Conservation (phyloP, 1,140 invertebrate species). For the Tachypleus tridentatus region DNA sequence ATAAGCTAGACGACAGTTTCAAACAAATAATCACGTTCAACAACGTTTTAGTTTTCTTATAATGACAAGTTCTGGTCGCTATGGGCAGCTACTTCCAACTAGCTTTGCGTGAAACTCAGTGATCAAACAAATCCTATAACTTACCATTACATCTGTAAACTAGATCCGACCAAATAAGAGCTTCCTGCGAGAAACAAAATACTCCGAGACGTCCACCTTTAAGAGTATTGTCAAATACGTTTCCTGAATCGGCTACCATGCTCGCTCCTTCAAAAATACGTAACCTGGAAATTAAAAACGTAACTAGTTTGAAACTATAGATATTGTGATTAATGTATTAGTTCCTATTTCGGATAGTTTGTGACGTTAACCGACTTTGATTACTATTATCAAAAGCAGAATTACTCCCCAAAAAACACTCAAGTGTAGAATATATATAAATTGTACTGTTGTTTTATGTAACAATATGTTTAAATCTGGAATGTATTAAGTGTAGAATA, state of each 20-base stretch:
- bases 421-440: not conserved
- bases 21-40: not conserved
- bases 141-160: constrained; percentile 88
- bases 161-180: constrained; percentile 94
- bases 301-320: not conserved
- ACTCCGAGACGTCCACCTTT: constrained; percentile 84
- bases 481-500: too few species aligned
- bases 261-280: constrained; percentile 58
- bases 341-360: too few species aligned
- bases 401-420: not conserved
- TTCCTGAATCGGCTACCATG: constrained; percentile 80
- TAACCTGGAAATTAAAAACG: constrained; percentile 27
- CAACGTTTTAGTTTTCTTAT: constrained; percentile 4
- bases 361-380: too few species aligned
- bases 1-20: not conserved
- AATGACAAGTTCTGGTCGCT: not conserved
- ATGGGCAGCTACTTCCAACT: too few species aligned
- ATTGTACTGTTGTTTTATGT: too few species aligned
- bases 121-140: constrained; percentile 4
- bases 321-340: too few species aligned
- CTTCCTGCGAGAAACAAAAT: constrained; percentile 93
- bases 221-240: constrained; percentile 75
- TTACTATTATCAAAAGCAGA: not conserved
- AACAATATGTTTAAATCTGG: not conserved
- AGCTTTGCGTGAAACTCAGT: too few species aligned